These are phyloP conservation scores for Sebastes diploproa DNA, from an alignment of 2,797 vertebrate genomes.

Conservation along the genomic window DNA sequence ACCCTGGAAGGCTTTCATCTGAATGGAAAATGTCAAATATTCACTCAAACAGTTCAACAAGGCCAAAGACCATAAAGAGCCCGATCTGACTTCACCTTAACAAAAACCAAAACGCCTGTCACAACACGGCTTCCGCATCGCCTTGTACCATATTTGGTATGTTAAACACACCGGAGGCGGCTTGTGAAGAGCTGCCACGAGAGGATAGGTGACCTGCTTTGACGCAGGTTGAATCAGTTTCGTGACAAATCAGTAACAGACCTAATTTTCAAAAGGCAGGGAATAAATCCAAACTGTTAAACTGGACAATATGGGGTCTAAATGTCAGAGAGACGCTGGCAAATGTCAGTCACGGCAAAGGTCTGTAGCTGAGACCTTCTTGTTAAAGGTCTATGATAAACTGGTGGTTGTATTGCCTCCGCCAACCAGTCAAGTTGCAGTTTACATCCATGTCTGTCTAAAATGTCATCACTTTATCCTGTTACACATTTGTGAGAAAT, in stretches of 20 bases:
- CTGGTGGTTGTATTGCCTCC: background rate
- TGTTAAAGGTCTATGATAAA: background rate
- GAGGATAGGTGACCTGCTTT: background rate
- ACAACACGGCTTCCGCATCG: background rate
- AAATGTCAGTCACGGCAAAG: conserved; percentile 40
- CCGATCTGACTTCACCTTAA: background rate
- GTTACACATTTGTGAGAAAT: background rate
- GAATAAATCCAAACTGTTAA: background rate
- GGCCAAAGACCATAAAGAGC: conserved; percentile 27
- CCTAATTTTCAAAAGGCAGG: background rate
- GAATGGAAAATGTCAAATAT: conserved; percentile 54
- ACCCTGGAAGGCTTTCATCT: conserved; percentile 33
- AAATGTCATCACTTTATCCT: background rate
- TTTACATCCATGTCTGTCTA: too few relatives aligned
- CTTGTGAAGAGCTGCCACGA: background rate
- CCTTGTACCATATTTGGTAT: background rate
- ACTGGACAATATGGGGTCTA: background rate
- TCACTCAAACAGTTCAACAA: conserved; percentile 33
- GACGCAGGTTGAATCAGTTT: background rate
- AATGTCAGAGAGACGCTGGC: conserved; percentile 35
- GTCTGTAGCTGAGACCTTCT: background rate
- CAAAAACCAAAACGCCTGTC: background rate
- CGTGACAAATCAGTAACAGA: background rate
- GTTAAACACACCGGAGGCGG: background rate
- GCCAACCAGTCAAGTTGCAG: background rate